These are phyloP conservation scores for Cricetomys ansorgei DNA, from an alignment of 2,113 vertebrate species.

Conservation along the genomic window DNA sequence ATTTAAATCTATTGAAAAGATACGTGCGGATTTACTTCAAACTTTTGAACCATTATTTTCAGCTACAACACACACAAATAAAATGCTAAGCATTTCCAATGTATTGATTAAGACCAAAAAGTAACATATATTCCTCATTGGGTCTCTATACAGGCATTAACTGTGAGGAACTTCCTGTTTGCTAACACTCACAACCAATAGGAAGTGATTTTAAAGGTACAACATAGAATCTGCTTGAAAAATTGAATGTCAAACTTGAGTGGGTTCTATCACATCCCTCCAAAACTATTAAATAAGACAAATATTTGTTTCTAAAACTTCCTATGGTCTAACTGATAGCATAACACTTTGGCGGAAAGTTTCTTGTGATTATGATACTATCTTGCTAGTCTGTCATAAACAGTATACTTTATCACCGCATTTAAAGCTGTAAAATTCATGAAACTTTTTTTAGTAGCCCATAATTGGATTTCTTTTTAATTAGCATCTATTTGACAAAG, in stretches of 20 bases:
- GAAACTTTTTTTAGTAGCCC: slow-evolving; percentile 72
- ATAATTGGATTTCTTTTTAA: slow-evolving; percentile 82
- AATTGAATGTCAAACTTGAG: not conserved
- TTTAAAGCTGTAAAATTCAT: slow-evolving; percentile 79
- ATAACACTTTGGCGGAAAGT: slow-evolving; percentile 53
- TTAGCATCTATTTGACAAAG: slow-evolving; percentile 82
- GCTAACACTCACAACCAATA: slow-evolving; percentile 49
- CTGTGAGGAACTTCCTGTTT: slow-evolving; percentile 45
- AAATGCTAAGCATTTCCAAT: slow-evolving; percentile 65
- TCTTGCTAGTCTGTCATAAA: slow-evolving; percentile 55
- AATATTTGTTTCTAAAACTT: slow-evolving; percentile 43
- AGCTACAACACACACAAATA: slow-evolving; percentile 68
- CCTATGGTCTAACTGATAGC: slow-evolving; percentile 14
- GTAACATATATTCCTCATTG: slow-evolving; percentile 39
- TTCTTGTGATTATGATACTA: slow-evolving; percentile 68
- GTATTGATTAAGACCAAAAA: slow-evolving; percentile 70
- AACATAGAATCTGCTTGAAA: slow-evolving; percentile 65
- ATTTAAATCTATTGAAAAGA: slow-evolving; percentile 45
- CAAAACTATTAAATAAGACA: slow-evolving; percentile 32
- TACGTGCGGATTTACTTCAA: slow-evolving; percentile 54
- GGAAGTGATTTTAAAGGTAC: slow-evolving; percentile 46
- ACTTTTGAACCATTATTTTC: slow-evolving; percentile 76
- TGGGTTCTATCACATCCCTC: not conserved
- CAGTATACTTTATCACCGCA: slow-evolving; percentile 75
- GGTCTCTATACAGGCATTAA: slow-evolving; percentile 38